Conservation (phyloP, 2,888 invertebrate genomes). For the Eledona agricola region DNA sequence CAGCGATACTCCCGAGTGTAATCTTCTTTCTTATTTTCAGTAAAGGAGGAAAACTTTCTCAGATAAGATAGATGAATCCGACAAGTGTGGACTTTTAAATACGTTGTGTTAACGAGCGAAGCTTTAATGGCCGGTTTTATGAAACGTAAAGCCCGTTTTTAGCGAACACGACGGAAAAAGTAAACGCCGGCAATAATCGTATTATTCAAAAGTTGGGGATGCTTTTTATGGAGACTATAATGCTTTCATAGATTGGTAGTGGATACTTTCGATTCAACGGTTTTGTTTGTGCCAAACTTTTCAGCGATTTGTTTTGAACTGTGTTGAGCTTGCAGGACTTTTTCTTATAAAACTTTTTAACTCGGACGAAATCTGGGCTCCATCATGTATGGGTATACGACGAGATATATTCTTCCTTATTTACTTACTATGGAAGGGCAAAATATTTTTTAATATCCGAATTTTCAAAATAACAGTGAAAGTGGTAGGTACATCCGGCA, state of each 20-base stretch:
- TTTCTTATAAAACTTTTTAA: conserved; percentile 45
- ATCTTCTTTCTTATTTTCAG: conserved; percentile 43
- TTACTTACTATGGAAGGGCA: too few relatives aligned
- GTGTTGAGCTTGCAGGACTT: conserved; percentile 24
- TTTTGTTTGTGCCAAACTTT: conserved; percentile 48
- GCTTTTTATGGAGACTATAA: conserved; percentile 46
- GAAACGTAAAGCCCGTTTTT: conserved; percentile 19
- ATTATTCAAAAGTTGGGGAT: conserved; percentile 35
- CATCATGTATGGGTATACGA: conserved; percentile 28
- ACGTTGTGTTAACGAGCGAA: conserved; percentile 33
- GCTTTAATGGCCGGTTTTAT: conserved; percentile 30
- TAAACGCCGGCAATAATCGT: conserved; percentile 31
- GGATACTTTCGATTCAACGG: conserved; percentile 35
- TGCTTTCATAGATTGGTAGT: conserved; percentile 41
- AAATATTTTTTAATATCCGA: too few relatives aligned
- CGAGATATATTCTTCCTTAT: too few relatives aligned
- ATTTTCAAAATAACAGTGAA: too few relatives aligned
- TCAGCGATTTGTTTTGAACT: conserved; percentile 48
- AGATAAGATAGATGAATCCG: conserved; percentile 46
- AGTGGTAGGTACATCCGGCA: too few relatives aligned
- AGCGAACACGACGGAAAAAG: not conserved
- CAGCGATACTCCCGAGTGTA: conserved; percentile 45
- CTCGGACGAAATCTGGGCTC: conserved; percentile 38
- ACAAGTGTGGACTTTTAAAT: conserved; percentile 45
- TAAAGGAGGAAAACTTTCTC: conserved; percentile 35